Evolutionary conservation across 2,797 vertebrate species (phyloP).

Genomic region (Propithecus deckenii): DNA sequence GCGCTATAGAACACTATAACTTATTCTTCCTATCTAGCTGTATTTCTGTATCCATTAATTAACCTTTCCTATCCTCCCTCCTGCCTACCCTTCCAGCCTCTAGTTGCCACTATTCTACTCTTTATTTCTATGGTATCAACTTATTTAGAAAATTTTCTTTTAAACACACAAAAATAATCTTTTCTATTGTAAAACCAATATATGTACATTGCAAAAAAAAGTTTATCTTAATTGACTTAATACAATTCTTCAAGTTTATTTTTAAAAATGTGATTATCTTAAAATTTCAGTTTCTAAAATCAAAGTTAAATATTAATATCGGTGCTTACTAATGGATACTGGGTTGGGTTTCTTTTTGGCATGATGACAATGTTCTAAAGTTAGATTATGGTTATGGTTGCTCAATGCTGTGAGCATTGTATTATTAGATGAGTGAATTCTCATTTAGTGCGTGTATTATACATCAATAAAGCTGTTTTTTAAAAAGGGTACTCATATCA

Average conservation of each 20-base stretch:
- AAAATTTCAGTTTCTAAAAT: slow-evolving; percentile 46
- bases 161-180: background rate
- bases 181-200: slow-evolving; percentile 13
- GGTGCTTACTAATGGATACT: background rate
- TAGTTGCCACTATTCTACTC: background rate
- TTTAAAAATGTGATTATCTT: slow-evolving; percentile 7
- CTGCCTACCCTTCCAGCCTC: background rate
- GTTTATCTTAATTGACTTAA: background rate
- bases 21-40: background rate
- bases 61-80: background rate
- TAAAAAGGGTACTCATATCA: background rate
- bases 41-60: background rate
- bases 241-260: background rate
- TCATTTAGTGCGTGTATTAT: background rate
- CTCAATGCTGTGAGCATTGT: background rate
- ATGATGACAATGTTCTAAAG: background rate
- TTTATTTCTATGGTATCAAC: background rate
- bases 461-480: background rate
- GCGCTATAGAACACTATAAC: background rate
- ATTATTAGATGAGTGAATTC: background rate
- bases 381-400: slow-evolving; percentile 3
- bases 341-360: background rate
- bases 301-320: slow-evolving; percentile 26
- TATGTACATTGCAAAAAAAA: background rate
- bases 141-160: background rate